Conservation (phyloP, 1,140 invertebrate species). For the Trinorchestia longiramus region DNA sequence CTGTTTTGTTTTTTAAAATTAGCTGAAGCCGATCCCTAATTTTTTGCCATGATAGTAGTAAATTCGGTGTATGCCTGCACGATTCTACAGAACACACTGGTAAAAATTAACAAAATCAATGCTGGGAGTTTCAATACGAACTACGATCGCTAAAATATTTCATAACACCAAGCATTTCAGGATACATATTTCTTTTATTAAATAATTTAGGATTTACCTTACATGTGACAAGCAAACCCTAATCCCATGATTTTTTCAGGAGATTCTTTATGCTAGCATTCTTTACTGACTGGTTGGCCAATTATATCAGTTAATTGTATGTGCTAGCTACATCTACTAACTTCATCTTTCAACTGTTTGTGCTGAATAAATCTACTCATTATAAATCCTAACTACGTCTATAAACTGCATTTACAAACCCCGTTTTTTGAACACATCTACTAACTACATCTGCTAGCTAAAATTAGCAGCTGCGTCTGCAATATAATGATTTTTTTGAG, state of each 20-base stretch:
- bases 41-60: not conserved
- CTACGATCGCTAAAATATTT: no score
- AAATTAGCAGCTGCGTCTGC: not conserved
- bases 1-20: not conserved
- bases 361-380: not conserved
- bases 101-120: not conserved
- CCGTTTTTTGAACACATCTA: not conserved
- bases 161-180: no score
- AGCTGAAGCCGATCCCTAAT: not conserved
- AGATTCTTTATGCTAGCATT: not conserved
- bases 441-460: not conserved
- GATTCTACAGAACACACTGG: not conserved
- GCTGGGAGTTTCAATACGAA: not conserved
- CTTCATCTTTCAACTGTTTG: not conserved
- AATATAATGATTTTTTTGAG: no score
- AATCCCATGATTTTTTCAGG: not conserved
- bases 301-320: not conserved
- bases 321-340: not conserved
- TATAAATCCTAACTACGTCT: no score
- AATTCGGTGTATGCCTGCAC: not conserved
- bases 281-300: not conserved
- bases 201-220: no score
- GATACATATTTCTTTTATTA: no score
- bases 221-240: no score
- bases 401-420: no score